A percentile compares a stretch with the other conserved stretches of the same genome.
Conservation (phyloP, 2,113 vertebrate species). For the Sander lucioperca region DNA sequence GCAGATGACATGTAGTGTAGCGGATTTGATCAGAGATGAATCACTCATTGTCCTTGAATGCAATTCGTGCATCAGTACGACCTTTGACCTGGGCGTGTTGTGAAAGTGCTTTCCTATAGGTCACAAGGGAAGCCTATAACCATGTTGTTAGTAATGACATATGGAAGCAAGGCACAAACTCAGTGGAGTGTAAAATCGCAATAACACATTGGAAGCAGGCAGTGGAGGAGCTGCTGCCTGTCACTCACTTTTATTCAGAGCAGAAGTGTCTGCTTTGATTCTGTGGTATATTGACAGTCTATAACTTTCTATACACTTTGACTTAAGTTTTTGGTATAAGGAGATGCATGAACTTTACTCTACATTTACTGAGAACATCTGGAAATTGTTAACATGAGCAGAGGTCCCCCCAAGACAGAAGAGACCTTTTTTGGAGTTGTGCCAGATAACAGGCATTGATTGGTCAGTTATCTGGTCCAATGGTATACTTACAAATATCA, state of each 20-base stretch:
- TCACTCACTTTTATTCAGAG: slow-evolving; percentile 35
- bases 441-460: no score
- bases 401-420: no score
- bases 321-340: no score
- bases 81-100: slow-evolving; percentile 46
- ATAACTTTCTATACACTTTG: no score
- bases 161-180: slow-evolving; percentile 14
- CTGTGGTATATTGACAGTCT: no score
- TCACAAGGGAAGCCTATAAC: slow-evolving; percentile 44
- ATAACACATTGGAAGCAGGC: slow-evolving; percentile 34
- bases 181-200: slow-evolving; percentile 61
- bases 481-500: no score
- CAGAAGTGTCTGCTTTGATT: slow-evolving; percentile 22
- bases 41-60: slow-evolving; percentile 58
- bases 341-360: no score
- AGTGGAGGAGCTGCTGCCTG: slow-evolving; percentile 14
- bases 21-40: slow-evolving; percentile 46
- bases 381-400: no score
- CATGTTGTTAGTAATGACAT: slow-evolving; percentile 18
- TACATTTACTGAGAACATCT: no score
- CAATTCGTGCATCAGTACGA: neutral
- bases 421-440: no score
- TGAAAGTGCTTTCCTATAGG: slow-evolving; percentile 12
- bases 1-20: slow-evolving; percentile 33
- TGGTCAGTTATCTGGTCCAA: no score